phyloP scores from a whole-genome alignment of 2,113 vertebrate species.

The Myodes glareolus region DNA sequence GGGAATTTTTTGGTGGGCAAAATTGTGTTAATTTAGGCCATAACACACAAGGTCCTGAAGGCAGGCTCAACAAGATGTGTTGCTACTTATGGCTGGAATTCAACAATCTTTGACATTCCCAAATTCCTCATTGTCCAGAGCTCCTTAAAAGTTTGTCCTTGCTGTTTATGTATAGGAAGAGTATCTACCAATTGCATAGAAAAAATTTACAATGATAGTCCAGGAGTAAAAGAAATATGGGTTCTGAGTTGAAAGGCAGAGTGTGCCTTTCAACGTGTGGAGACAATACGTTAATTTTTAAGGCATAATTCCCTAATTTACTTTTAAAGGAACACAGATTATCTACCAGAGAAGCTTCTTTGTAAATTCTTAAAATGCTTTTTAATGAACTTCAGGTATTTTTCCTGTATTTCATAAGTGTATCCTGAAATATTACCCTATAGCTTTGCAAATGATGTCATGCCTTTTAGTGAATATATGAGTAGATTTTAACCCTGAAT shows the following conservation, averaged over 20 bases:
- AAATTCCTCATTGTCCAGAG: not conserved
- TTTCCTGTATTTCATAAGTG: not conserved
- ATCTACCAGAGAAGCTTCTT: not conserved
- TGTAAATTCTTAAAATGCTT: slow-evolving; percentile 20
- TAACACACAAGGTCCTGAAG: not conserved
- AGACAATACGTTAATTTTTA: not conserved
- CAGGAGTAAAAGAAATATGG: not conserved
- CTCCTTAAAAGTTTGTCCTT: not conserved
- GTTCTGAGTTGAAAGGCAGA: not conserved
- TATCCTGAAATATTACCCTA: not conserved
- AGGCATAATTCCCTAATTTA: not conserved
- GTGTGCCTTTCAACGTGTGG: not conserved
- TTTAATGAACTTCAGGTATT: not conserved
- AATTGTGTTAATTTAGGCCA: not conserved
- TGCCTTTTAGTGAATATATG: slow-evolving; percentile 11
- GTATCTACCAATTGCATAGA: not conserved
- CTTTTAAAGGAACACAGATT: not conserved
- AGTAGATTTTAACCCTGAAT: slow-evolving; percentile 39
- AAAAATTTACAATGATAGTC: not conserved
- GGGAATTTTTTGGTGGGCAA: not conserved
- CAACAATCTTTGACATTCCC: not conserved
- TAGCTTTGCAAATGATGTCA: not conserved
- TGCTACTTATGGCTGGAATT: no score
- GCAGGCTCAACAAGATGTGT: not conserved
- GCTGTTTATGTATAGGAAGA: not conserved